phyloP scores from a whole-genome alignment of 1,140 invertebrate species.

The Thalassaphorura encarpata region DNA sequence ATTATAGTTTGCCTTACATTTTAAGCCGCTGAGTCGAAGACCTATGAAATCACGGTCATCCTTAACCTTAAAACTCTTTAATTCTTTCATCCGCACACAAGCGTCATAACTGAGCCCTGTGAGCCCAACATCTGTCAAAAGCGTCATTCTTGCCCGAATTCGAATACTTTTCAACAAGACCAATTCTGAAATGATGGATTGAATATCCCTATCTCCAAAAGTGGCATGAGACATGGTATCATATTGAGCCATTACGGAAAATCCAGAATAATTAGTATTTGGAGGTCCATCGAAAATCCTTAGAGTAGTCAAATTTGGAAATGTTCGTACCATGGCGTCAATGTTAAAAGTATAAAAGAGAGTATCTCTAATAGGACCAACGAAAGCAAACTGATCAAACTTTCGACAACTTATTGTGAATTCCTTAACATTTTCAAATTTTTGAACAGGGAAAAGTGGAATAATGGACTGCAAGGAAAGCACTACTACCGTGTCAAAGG shows the following conservation, averaged over 20 bases:
- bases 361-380: not conserved
- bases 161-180: slow-evolving; percentile 9
- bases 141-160: slow-evolving; percentile 8
- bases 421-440: not conserved
- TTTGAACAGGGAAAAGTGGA: not conserved
- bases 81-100: not conserved
- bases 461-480: too few species aligned
- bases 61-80: not conserved
- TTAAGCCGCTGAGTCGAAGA: slow-evolving; percentile 1
- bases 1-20: slow-evolving; percentile 1
- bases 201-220: slow-evolving; percentile 18
- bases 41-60: not conserved
- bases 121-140: slow-evolving; percentile 15
- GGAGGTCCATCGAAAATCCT: not conserved
- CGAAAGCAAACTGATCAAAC: not conserved
- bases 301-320: not conserved
- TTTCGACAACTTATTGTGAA: not conserved
- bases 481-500: too few species aligned
- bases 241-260: slow-evolving; percentile 1
- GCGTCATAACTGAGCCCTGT: slow-evolving; percentile 8
- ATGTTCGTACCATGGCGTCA: not conserved
- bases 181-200: slow-evolving; percentile 14
- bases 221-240: slow-evolving; percentile 13
- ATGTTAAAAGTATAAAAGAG: too few species aligned
- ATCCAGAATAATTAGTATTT: slow-evolving; percentile 6